Base-by-base conservation (phyloP, 2,113 vertebrate species). In the Lichenostomus cassidix region DNA sequence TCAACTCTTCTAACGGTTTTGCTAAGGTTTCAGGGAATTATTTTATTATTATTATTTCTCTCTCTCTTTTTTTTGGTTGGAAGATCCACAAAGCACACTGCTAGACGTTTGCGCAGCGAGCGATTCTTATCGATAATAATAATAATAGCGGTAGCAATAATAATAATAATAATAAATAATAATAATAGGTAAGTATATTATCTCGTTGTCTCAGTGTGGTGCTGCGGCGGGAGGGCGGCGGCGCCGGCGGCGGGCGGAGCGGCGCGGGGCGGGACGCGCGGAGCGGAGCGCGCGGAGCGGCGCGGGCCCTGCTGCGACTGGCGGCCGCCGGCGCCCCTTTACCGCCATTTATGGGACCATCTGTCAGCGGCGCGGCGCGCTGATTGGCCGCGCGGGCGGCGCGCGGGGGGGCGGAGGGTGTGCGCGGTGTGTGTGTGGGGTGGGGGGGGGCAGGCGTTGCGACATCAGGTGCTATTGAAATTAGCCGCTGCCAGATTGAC, bases 391-490 rank as follows among this genome's bases (percentile, higher is more conserved):
- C 39, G 39, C 39, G 39, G 39, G 39, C 39, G 39, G 39, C 39
- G 39, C 39, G 42, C 14, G 42, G 19, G 39, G 62, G 65, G 47
- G 18, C 44, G 67, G 67, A 8, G 67, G 68, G 49, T 28, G 69
- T 23, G 69, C 25, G 69, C 11, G 69, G 29, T 19, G 69, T 4
- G 71, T 59, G 71, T 10, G 56, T 39, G 39, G 8, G 37, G 37
- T 11, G 8, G 9, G 9, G 42, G 97, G 97, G 98, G 96, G 97
- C 15, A 97, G 98, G 98, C 97, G 97, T 97, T 97, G 97, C 97
- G 98, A 98, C 97, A 98, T 98, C 98, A 98, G 98, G 98, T 98
- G 98, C 98, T 98, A 98, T 98, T 98, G 98, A 98, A 98, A 98
- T 98, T 98, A 98, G 97, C 98, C 98, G 96, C 97, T 97, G 98